phyloP scores from a whole-genome alignment of 2,113 vertebrate species.

The Myotis yumanensis region DNA sequence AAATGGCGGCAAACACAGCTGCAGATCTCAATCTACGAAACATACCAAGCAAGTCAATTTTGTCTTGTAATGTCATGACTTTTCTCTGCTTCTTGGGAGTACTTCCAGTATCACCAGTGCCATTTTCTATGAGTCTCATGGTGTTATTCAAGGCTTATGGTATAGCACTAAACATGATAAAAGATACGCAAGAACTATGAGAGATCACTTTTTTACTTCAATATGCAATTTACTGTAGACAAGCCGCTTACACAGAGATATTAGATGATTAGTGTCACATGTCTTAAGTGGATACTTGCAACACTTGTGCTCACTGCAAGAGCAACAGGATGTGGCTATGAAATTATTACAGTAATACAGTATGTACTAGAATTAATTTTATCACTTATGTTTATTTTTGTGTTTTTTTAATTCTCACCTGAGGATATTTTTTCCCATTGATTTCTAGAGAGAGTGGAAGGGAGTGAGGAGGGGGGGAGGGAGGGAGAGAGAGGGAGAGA shows the following conservation, averaged over 20 bases:
- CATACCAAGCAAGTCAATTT: neutral
- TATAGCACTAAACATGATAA: neutral
- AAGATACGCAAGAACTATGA: neutral
- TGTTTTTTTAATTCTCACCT: too few relatives aligned
- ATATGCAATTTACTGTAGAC: neutral
- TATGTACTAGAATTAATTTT: neutral
- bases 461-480: too few relatives aligned
- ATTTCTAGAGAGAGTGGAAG: neutral
- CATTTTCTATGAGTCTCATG: neutral
- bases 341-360: neutral
- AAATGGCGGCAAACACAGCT: neutral
- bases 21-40: neutral
- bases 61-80: neutral
- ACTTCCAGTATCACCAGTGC: neutral
- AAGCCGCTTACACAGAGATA: neutral
- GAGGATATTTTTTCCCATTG: neutral
- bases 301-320: neutral
- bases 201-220: neutral
- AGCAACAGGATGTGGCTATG: neutral
- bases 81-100: neutral
- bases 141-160: neutral
- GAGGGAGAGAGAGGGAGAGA: neutral
- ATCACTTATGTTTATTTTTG: neutral
- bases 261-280: neutral
- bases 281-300: neutral